Evolutionary conservation across 2,797 vertebrate genomes (phyloP), one percentile per base, ranked within the genome.

Genomic region (Liasis olivaceus): DNA sequence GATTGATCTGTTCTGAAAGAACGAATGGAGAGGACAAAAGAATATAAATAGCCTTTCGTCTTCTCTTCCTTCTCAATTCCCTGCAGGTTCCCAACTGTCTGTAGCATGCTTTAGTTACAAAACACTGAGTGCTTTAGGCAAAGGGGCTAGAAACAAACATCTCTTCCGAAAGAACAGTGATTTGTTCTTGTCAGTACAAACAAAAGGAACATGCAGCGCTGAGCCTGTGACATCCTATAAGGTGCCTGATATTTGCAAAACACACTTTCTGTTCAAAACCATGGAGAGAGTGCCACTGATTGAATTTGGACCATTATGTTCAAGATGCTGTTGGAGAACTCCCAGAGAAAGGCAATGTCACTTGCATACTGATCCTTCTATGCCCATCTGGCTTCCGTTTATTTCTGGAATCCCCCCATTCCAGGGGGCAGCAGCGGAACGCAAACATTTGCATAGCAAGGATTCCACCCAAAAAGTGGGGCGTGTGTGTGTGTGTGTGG

Each of bases 131-230:
- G 60, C 51, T 66, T 89, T 92, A 59, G 31, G 77, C 88, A 84
- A 26, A 85, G 13, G 15, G 72, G 31, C 54, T 85, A 59, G 81
- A 85, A 56, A 54, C 54, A 89, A 89, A 69, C 81, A 72, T 89
- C 26, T 92, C 88, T 90, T 89, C 88, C 4, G 36, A 92, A 89
- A 89, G 59, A 64, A 85, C 77, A 89, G 36, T 85, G 62, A 89
- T 89, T 91, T 91, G 28, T 93, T 93, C 93, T 93, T 86, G 87
- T 85, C 62, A 72, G 63, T 60, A 54, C 69, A 89, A 91, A 90
- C 59, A 91, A 91, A 90, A 91, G 63, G n/a, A 89, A 69, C 72
- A 66, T 0, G 28, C 77, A 36, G 51, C 54, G 77, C 90, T 42
- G n/a, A 31, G 3, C 64, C 28, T 60, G 59, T 88, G 72, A 91